Conservation (phyloP, 2,113 vertebrate species). For the Cercopithecus mona region DNA sequence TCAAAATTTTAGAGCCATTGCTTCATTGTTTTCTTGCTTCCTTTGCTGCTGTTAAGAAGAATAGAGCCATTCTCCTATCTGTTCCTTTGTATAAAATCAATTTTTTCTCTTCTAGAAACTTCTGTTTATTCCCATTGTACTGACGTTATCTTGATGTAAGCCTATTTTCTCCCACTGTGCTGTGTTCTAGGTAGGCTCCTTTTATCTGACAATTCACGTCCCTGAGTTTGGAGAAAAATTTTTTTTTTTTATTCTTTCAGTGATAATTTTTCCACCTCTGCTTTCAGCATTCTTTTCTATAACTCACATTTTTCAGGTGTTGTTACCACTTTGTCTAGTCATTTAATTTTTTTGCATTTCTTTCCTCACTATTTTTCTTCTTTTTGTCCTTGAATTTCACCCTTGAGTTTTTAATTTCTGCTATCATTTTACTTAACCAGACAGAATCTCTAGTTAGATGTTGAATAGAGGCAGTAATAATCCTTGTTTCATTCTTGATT, state of each 20-base stretch:
- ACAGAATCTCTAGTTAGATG: neutral
- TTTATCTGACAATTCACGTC: neutral
- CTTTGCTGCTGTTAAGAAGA: neutral
- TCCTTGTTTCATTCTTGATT: neutral
- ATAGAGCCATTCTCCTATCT: neutral
- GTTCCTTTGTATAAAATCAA: neutral
- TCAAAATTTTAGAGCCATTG: neutral
- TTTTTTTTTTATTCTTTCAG: conserved; percentile 1
- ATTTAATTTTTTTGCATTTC: too few relatives aligned
- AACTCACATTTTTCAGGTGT: too few relatives aligned
- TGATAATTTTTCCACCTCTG: neutral
- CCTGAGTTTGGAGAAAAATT: neutral
- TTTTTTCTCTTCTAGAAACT: neutral
- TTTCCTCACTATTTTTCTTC: too few relatives aligned
- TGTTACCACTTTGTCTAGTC: too few relatives aligned
- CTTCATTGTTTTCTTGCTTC: neutral
- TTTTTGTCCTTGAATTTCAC: too few relatives aligned
- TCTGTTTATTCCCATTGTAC: neutral
- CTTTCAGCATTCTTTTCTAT: neutral
- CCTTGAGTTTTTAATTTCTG: neutral
- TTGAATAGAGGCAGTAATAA: neutral
- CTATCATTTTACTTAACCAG: neutral
- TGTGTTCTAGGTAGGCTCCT: neutral
- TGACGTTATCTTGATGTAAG: neutral
- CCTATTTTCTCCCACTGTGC: neutral